phyloP scores from a whole-genome alignment of 2,888 invertebrate species.

The Tenthredo notha region DNA sequence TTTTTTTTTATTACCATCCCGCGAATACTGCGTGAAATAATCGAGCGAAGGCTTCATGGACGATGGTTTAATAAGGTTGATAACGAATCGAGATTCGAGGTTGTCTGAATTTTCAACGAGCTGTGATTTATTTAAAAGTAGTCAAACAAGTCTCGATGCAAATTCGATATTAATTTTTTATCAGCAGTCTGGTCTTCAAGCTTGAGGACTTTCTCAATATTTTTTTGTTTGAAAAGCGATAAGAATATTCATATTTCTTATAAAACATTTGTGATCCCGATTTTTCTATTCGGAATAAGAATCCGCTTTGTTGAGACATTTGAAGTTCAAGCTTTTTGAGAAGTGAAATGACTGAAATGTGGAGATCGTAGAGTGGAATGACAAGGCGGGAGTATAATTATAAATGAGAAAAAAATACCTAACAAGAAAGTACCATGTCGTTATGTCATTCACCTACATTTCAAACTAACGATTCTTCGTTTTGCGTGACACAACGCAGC shows the following conservation, averaged over 20 bases:
- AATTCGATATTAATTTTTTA: not conserved
- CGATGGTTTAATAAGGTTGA: not conserved
- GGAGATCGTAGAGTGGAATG: not conserved
- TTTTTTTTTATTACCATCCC: no score
- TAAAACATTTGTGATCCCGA: not conserved
- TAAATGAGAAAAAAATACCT: not conserved
- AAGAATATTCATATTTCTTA: not conserved
- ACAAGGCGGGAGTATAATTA: slow-evolving; percentile 16
- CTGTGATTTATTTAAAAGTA: not conserved
- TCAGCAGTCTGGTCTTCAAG: not conserved
- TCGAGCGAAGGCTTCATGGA: not conserved
- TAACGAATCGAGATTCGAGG: not conserved
- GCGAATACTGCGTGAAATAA: not conserved
- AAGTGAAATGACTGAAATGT: slow-evolving; percentile 21
- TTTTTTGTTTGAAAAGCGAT: not conserved
- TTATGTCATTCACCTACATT: slow-evolving; percentile 26
- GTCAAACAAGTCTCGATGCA: not conserved
- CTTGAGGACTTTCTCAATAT: not conserved
- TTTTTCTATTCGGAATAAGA: not conserved
- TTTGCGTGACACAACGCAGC: slow-evolving; percentile 24
- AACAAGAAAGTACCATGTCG: slow-evolving; percentile 34
- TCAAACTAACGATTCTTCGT: not conserved
- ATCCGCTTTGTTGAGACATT: not conserved
- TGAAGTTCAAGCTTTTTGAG: not conserved
- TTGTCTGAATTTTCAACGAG: not conserved